Evolutionary conservation across 2,888 invertebrate genomes (phyloP), one percentile per base, ranked within the genome.

Genomic region (Dinocampus coccinellae): DNA sequence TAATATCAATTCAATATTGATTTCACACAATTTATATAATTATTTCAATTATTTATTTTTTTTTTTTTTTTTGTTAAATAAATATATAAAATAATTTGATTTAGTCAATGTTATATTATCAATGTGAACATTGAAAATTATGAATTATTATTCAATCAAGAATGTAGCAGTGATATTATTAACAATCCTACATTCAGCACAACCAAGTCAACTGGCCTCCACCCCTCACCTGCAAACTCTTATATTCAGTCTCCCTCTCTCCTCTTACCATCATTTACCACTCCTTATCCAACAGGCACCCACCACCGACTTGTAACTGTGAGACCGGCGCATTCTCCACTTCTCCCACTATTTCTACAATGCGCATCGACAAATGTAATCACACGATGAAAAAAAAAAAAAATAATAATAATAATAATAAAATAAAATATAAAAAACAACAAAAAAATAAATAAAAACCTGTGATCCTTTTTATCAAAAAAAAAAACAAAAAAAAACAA

Each of bases 191-290:
- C 61, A 29, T 63, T 77, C 77, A 76, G 74, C 76, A 73, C 78
- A 82, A 81, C 81, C 79, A 79, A 84, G 81, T 81, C 81, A 81
- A 85, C 85, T 85, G 84, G 84, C 81, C 82, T 83, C 82, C 84
- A 84, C 85, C 85, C 85, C 85, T 84, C 85, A 83, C 85, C 84
- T 82, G 83, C 79, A 74, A 73, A 69, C 63, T 79, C 80, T 82
- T 85, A 85, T 83, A 85, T 75, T 73, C 76, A 58, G 75, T 77
- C 77, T 81, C 80, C 81, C 79, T 68, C 74, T 70, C 72, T 29
- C 47, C 16, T 47, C 16, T 6, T n/a, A 3, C 47, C 47, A 47
- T 16, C 9, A n/a, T n/a, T 47, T n/a, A 47, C 47, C 47, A 47
- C 47, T 47, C 47, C 47, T 47, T 47, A 47, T 16, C 47, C 47